Percentiles rank a stretch among this genome's conserved stretches.
phyloP scores from a whole-genome alignment of 2,113 vertebrate species.

The Silurus asotus region DNA sequence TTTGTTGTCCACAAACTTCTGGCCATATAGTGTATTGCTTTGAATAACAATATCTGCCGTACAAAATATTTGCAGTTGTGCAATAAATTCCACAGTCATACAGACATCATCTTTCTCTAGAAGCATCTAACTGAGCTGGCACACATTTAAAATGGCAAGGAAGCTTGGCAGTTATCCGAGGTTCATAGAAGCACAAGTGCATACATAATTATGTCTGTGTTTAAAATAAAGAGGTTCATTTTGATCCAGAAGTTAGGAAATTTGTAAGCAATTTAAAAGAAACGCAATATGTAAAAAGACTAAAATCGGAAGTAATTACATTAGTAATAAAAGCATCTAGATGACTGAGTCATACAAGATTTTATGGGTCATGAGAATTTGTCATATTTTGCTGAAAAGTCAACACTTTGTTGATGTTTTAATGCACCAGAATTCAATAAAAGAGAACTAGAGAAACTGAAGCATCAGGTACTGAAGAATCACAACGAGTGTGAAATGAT shows the following conservation, averaged over 20 bases:
- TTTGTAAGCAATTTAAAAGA: neutral
- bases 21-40: neutral
- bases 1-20: neutral
- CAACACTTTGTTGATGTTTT: neutral
- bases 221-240: neutral
- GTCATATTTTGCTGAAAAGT: neutral
- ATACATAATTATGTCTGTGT: neutral
- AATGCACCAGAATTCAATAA: neutral
- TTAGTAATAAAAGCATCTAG: neutral
- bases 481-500: neutral
- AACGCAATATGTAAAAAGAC: neutral
- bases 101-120: neutral
- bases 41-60: neutral
- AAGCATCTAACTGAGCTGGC: neutral
- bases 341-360: neutral
- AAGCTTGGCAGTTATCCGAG: neutral
- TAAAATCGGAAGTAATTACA: neutral
- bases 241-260: neutral
- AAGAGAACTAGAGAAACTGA: neutral
- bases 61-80: neutral
- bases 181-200: neutral
- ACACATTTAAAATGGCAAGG: neutral
- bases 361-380: neutral
- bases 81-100: neutral
- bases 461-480: neutral